These are phyloP conservation scores for Astyanax mexicanus DNA, from an alignment of 2,797 vertebrate genomes.

Conservation along the genomic window DNA sequence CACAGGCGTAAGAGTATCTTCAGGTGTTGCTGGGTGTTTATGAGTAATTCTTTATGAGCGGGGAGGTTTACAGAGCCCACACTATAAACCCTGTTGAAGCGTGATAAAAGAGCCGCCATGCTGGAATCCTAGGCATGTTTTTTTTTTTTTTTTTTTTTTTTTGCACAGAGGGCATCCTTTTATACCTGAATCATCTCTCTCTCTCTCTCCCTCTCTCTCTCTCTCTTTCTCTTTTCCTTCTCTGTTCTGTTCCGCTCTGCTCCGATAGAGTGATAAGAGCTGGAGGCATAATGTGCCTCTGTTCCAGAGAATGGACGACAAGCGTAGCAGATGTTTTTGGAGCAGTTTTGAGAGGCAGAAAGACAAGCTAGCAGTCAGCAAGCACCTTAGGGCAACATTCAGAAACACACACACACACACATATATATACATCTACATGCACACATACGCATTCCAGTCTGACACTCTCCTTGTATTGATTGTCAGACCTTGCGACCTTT, in stretches of 20 bases:
- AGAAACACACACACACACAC: conserved; percentile 23
- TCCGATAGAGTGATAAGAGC: conserved; percentile 72
- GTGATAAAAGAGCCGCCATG: conserved; percentile 50
- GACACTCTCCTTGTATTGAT: conserved; percentile 50
- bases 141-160: too few species aligned
- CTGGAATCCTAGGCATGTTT: conserved; percentile 57
- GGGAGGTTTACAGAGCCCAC: conserved; percentile 58
- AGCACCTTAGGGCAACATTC: conserved; percentile 22
- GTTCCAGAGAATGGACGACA: conserved; percentile 26
- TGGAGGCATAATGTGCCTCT: conserved; percentile 52
- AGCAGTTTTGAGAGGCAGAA: conserved; percentile 20
- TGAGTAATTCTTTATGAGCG: conserved; percentile 56
- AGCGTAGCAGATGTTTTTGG: conserved; percentile 20
- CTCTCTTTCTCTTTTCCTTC: conserved; percentile 61
- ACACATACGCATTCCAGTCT: conserved; percentile 48
- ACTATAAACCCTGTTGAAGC: conserved; percentile 44
- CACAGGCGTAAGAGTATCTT: conserved; percentile 48
- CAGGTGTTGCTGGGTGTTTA: conserved; percentile 57
- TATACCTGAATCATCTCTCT: conserved; percentile 50
- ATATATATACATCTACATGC: too few species aligned
- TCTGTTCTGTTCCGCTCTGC: conserved; percentile 65
- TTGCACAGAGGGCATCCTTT: conserved; percentile 45
- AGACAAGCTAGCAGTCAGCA: conserved; percentile 45
- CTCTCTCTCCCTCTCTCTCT: conserved; percentile 60
- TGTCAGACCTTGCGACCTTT: conserved; percentile 51